Conservation (phyloP, 2,888 invertebrate genomes). For the Penaeus monodon region DNA sequence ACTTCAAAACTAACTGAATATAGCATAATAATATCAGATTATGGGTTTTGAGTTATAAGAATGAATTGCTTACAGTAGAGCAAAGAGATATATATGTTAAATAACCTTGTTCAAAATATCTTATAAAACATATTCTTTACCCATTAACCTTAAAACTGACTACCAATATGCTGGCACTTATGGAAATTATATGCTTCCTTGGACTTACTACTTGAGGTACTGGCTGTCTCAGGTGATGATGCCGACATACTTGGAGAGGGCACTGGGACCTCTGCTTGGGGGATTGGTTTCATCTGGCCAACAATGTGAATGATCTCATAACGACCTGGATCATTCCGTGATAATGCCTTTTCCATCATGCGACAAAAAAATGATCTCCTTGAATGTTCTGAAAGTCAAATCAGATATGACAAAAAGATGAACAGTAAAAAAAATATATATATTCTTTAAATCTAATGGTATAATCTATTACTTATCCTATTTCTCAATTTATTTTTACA, state of each 20-base stretch:
- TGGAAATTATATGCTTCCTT: background rate
- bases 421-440: too few species aligned
- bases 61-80: too few species aligned
- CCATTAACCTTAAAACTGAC: background rate
- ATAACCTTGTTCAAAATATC: too few species aligned
- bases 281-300: constrained; percentile 72
- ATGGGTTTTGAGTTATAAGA: too few species aligned
- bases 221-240: constrained; percentile 18
- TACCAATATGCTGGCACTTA: background rate
- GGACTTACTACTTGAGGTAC: constrained; percentile 33
- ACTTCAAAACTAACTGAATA: too few species aligned
- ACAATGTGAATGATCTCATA: constrained; percentile 81
- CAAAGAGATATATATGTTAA: too few species aligned
- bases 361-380: constrained; percentile 71
- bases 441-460: too few species aligned
- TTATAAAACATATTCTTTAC: background rate
- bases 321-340: constrained; percentile 79
- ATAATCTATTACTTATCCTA: background rate
- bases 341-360: constrained; percentile 76
- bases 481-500: background rate
- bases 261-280: background rate
- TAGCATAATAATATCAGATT: too few species aligned
- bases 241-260: constrained; percentile 5
- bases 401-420: background rate
- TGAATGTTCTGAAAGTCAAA: constrained; percentile 27